A percentile compares a stretch with the other conserved stretches of the same genome.
Evolutionary conservation across 2,888 invertebrate genomes (phyloP).

Genomic region (Elegia similella): DNA sequence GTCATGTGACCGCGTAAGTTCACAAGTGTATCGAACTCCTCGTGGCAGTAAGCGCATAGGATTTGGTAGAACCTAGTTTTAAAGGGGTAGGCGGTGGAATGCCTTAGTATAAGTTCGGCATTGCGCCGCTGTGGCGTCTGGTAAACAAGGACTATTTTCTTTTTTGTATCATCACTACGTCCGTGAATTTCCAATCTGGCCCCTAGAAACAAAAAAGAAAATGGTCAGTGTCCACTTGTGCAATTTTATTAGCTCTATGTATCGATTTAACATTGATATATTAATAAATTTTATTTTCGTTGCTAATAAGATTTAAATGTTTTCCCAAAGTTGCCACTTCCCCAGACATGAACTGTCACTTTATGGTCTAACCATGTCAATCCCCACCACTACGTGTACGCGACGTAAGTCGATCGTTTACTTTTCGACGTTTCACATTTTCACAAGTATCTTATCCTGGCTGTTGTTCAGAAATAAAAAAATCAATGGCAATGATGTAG

Average conservation of each 20-base stretch:
- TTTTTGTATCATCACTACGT: slow-evolving; percentile 62
- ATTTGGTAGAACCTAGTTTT: slow-evolving; percentile 71
- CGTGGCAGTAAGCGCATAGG: slow-evolving; percentile 68
- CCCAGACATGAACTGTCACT: too few relatives aligned
- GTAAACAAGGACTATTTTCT: slow-evolving; percentile 72
- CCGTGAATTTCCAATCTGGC: slow-evolving; percentile 68
- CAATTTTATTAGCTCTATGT: slow-evolving; percentile 3
- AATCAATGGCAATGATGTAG: not conserved
- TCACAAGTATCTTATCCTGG: too few relatives aligned
- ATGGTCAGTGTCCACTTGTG: slow-evolving; percentile 57
- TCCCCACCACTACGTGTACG: too few relatives aligned
- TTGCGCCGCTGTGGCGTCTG: slow-evolving; percentile 72
- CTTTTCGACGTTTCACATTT: too few relatives aligned
- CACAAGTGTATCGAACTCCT: slow-evolving; percentile 54
- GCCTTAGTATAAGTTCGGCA: slow-evolving; percentile 65
- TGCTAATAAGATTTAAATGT: too few relatives aligned
- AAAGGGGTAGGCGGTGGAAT: slow-evolving; percentile 70
- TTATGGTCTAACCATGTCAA: too few relatives aligned
- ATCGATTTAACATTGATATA: too few relatives aligned
- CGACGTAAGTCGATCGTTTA: too few relatives aligned
- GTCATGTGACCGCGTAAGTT: slow-evolving; percentile 62
- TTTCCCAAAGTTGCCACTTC: too few relatives aligned
- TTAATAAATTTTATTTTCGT: too few relatives aligned
- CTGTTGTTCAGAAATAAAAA: not conserved
- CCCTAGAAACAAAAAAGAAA: slow-evolving; percentile 78